Conservation (phyloP, 2,888 invertebrate genomes). For the Drosophila acutilabella region DNA sequence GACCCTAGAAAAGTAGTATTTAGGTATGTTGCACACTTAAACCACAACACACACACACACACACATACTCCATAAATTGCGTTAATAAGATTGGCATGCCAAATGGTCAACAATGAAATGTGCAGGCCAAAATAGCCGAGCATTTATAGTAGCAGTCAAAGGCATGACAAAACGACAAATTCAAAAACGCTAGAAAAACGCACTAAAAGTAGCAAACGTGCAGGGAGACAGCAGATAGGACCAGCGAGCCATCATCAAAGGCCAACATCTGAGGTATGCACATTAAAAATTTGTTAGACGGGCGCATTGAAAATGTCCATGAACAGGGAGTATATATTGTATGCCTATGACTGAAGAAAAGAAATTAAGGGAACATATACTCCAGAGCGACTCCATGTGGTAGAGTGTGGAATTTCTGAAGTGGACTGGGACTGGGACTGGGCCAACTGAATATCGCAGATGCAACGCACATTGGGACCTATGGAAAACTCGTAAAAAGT, state of each 20-base stretch:
- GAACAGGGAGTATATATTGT: slow-evolving; percentile 18
- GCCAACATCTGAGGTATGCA: slow-evolving; percentile 65
- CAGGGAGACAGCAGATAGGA: neutral
- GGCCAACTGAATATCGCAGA: slow-evolving; percentile 62
- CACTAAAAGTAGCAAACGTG: slow-evolving; percentile 5
- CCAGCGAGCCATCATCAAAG: slow-evolving; percentile 64
- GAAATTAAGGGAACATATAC: slow-evolving; percentile 46
- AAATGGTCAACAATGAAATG: slow-evolving; percentile 43
- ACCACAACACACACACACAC: neutral
- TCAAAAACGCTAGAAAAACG: slow-evolving; percentile 2
- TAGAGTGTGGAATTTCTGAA: slow-evolving; percentile 69
- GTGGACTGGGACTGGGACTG: slow-evolving; percentile 63
- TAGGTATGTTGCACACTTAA: neutral
- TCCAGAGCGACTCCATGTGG: slow-evolving; percentile 70
- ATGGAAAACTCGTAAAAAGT: slow-evolving; percentile 72
- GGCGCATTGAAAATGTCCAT: slow-evolving; percentile 44
- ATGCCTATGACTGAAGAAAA: slow-evolving; percentile 13
- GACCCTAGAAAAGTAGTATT: neutral
- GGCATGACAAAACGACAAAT: slow-evolving; percentile 44
- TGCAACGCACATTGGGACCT: slow-evolving; percentile 73
- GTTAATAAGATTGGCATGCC: slow-evolving; percentile 17
- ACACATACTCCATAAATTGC: neutral
- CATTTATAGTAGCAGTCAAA: slow-evolving; percentile 30
- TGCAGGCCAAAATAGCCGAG: slow-evolving; percentile 51
- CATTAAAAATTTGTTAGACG: slow-evolving; percentile 64